phyloP scores from a whole-genome alignment of 2,113 vertebrate genomes.

The Neoarius graeffei region DNA sequence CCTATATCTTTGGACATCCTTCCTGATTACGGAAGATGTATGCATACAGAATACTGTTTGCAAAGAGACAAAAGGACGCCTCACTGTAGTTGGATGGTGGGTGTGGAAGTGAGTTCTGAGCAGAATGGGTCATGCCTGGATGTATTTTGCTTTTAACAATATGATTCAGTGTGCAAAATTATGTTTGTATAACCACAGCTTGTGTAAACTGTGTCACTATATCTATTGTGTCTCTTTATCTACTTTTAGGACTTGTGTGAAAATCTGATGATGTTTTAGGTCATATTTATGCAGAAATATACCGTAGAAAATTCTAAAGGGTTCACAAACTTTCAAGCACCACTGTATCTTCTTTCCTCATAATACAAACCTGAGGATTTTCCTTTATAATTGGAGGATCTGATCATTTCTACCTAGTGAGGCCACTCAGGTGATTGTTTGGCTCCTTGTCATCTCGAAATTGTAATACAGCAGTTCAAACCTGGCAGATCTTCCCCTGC shows the following conservation, averaged over 20 bases:
- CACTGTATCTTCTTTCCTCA: neutral
- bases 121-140: constrained; percentile 46
- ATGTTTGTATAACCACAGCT: constrained; percentile 55
- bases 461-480: neutral
- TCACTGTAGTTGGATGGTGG: constrained; percentile 29
- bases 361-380: neutral
- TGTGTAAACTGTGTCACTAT: constrained; percentile 49
- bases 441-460: neutral
- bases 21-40: constrained; percentile 14
- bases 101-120: constrained; percentile 49
- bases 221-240: too few relatives aligned
- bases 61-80: constrained; percentile 10
- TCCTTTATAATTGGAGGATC: neutral
- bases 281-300: too few relatives aligned
- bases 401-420: neutral
- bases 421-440: neutral
- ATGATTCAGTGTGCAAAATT: constrained; percentile 58
- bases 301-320: too few relatives aligned
- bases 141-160: constrained; percentile 50
- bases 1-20: neutral
- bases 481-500: neutral
- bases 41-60: constrained; percentile 22
- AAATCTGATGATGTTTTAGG: too few relatives aligned
- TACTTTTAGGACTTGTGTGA: too few relatives aligned
- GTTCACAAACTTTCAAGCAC: too few relatives aligned